A percentile compares a stretch with the other conserved stretches of the same genome.
phyloP scores from a whole-genome alignment of 2,797 vertebrate genomes.

The Sebastes itinus region DNA sequence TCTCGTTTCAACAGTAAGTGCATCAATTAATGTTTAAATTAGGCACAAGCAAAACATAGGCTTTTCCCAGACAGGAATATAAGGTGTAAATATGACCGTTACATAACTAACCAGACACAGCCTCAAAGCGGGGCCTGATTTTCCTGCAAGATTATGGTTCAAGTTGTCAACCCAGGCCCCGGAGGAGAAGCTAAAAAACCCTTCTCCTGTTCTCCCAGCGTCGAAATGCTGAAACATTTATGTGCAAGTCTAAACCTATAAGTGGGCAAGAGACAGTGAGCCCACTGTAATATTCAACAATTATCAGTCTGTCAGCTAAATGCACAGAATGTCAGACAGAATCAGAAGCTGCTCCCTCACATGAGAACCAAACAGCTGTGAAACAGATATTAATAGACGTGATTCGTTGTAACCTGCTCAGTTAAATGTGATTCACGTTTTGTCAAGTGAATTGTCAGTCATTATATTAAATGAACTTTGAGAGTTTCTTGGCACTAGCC shows the following conservation, averaged over 20 bases:
- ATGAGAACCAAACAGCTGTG: conserved; percentile 19
- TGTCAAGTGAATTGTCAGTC: conserved; percentile 15
- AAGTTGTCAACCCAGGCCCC: conserved; percentile 54
- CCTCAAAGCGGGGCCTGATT: conserved; percentile 1
- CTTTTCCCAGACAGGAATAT: conserved; percentile 29
- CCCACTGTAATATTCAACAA: conserved; percentile 46
- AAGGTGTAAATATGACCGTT: conserved; percentile 48
- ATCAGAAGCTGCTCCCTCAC: conserved; percentile 29
- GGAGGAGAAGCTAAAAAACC: conserved; percentile 46
- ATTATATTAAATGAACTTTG: conserved; percentile 6
- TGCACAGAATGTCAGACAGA: conserved; percentile 35
- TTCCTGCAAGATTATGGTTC: conserved; percentile 35
- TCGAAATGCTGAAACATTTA: conserved; percentile 48
- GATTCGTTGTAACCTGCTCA: conserved; percentile 17
- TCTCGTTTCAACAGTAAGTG: conserved; percentile 40
- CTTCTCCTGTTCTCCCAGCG: conserved; percentile 9
- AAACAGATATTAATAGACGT: conserved; percentile 21
- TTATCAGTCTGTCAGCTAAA: conserved; percentile 59
- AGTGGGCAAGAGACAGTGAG: conserved; percentile 17
- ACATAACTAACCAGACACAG: conserved; percentile 29
- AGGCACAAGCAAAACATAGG: conserved; percentile 21
- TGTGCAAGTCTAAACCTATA: conserved; percentile 58
- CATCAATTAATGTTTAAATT: conserved; percentile 44
- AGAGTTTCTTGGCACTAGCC: conserved; percentile 4
- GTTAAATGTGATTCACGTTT: conserved; percentile 19